These are phyloP conservation scores for Nemotelus nigrinus DNA, from an alignment of 2,888 invertebrate species.

Conservation along the genomic window DNA sequence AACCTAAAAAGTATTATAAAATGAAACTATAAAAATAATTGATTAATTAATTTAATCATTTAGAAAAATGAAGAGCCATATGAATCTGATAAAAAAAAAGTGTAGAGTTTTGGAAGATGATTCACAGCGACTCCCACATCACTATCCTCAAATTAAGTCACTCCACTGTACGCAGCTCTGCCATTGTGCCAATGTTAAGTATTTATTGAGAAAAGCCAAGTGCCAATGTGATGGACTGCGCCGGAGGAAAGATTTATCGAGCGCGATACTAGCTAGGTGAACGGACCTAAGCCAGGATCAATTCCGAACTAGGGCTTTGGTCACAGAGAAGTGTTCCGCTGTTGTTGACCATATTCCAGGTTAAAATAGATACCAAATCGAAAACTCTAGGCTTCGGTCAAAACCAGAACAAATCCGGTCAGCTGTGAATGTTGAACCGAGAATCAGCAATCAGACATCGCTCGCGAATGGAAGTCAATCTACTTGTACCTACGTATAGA, in stretches of 20 bases:
- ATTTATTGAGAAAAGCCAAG: slow-evolving; percentile 24
- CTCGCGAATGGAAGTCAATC: slow-evolving; percentile 27
- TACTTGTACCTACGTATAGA: not conserved
- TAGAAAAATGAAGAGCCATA: too few species aligned
- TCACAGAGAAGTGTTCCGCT: not conserved
- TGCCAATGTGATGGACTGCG: slow-evolving; percentile 38
- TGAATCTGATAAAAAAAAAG: too few species aligned
- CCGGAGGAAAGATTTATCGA: slow-evolving; percentile 29
- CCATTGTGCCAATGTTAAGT: not conserved
- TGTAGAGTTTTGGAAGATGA: too few species aligned
- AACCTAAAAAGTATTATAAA: too few species aligned
- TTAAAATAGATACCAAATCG: slow-evolving; percentile 11
- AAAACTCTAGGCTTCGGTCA: not conserved
- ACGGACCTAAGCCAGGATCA: not conserved
- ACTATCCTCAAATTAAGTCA: too few species aligned
- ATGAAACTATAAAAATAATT: too few species aligned
- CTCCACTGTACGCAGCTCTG: too few species aligned
- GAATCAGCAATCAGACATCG: not conserved
- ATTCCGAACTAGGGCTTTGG: slow-evolving; percentile 9
- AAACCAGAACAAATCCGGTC: not conserved
- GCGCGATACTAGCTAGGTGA: slow-evolving; percentile 8
- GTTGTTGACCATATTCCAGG: slow-evolving; percentile 8
- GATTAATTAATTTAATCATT: too few species aligned
- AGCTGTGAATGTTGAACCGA: not conserved
- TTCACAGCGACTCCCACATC: too few species aligned